Evolutionary conservation across 2,797 vertebrate species (phyloP).

Genomic region (Phoeniculus purpureus): DNA sequence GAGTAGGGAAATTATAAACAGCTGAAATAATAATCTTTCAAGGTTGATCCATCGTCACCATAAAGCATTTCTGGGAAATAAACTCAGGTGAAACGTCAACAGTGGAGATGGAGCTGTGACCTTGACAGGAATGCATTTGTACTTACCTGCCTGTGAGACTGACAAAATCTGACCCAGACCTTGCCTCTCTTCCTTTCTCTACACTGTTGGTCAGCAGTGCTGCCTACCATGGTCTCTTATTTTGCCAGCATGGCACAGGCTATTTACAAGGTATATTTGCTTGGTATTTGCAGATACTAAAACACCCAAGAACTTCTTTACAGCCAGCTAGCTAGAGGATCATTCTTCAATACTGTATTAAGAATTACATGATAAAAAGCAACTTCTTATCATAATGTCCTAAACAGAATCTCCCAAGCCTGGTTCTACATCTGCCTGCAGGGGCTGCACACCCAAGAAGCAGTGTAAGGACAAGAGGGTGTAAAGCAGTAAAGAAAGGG

Average conservation of each 20-base stretch:
- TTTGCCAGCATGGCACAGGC: background rate
- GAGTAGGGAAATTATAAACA: background rate
- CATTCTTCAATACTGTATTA: background rate
- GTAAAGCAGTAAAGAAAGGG: background rate
- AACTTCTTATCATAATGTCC: background rate
- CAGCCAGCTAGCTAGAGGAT: background rate
- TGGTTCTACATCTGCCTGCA: background rate
- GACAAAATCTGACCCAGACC: background rate
- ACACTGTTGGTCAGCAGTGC: background rate
- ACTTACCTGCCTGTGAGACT: background rate
- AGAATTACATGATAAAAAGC: background rate
- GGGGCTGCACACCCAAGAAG: background rate
- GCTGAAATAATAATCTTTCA: constrained; percentile 1
- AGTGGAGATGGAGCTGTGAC: background rate
- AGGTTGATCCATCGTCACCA: background rate
- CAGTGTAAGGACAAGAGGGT: background rate
- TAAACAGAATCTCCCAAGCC: background rate
- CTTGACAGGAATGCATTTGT: background rate
- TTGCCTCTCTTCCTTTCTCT: background rate
- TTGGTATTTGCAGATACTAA: background rate
- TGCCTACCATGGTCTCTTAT: background rate
- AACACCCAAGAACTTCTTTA: background rate
- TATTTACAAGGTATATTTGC: background rate
- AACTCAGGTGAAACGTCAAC: background rate
- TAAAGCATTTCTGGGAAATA: background rate